These are phyloP conservation scores for Cydia fagiglandana DNA, from an alignment of 1,140 invertebrate genomes.

Conservation along the genomic window DNA sequence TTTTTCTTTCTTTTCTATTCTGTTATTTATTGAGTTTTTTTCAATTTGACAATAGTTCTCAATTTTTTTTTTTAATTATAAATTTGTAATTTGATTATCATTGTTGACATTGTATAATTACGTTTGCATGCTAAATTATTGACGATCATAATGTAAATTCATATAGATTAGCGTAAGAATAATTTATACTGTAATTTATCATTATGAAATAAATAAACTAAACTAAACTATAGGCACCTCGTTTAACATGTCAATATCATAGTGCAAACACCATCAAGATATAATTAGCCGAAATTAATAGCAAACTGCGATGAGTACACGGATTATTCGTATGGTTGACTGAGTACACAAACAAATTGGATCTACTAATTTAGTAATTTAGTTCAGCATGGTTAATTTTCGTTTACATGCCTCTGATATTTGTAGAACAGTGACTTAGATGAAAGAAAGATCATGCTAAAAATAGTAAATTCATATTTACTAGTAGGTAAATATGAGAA, in stretches of 20 bases:
- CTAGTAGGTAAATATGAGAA: background rate
- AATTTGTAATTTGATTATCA: no score
- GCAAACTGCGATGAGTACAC: background rate
- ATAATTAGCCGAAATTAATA: background rate
- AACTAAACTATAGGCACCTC: no score
- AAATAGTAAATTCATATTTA: background rate
- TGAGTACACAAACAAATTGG: background rate
- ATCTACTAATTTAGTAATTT: constrained; percentile 10
- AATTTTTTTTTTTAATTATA: no score
- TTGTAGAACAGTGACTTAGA: background rate
- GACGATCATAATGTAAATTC: no score
- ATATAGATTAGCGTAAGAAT: no score
- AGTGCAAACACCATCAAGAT: background rate
- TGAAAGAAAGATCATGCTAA: background rate
- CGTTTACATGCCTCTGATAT: background rate
- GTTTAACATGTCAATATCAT: background rate
- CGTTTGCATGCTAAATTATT: no score
- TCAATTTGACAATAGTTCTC: no score
- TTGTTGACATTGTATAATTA: no score
- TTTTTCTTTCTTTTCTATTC: no score
- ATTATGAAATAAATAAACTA: no score
- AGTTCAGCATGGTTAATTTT: background rate
- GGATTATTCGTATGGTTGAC: background rate
- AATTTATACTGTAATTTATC: no score
- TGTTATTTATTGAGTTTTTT: no score